Conservation (phyloP, 2,888 invertebrate genomes). For the Lithosia quadra region DNA sequence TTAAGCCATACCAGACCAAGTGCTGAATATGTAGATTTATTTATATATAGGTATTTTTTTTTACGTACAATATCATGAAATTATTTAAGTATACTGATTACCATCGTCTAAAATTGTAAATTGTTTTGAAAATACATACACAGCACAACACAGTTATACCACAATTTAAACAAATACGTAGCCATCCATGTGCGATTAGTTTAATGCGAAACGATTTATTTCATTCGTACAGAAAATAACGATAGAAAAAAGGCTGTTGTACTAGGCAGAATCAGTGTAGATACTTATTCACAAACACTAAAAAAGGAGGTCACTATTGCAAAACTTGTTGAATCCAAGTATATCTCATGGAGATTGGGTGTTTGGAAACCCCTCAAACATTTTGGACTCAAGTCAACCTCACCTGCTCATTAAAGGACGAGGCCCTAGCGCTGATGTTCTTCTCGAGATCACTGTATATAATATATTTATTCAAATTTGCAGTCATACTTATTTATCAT, state of each 20-base stretch:
- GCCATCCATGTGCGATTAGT: not conserved
- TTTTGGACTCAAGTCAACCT: too few relatives aligned
- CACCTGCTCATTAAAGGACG: too few relatives aligned
- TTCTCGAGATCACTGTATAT: too few relatives aligned
- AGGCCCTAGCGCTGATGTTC: too few relatives aligned
- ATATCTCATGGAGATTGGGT: too few relatives aligned
- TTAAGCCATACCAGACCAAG: not conserved
- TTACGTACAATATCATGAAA: not conserved
- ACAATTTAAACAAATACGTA: not conserved
- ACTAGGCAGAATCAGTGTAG: not conserved
- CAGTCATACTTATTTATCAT: too few relatives aligned
- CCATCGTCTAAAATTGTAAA: not conserved
- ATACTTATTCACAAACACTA: not conserved
- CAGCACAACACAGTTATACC: too few relatives aligned
- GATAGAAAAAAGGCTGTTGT: not conserved
- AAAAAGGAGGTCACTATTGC: not conserved
- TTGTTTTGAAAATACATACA: not conserved
- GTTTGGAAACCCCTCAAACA: too few relatives aligned
- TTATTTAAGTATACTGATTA: constrained; percentile 1
- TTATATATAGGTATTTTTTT: too few relatives aligned
- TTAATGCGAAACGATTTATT: not conserved
- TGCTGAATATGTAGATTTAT: not conserved
- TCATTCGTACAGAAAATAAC: not conserved
- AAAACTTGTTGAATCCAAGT: not conserved
- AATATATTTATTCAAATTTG: too few relatives aligned